These are phyloP conservation scores for Heterodera filipjevi DNA, from an alignment of 2,888 invertebrate genomes.

Conservation along the genomic window DNA sequence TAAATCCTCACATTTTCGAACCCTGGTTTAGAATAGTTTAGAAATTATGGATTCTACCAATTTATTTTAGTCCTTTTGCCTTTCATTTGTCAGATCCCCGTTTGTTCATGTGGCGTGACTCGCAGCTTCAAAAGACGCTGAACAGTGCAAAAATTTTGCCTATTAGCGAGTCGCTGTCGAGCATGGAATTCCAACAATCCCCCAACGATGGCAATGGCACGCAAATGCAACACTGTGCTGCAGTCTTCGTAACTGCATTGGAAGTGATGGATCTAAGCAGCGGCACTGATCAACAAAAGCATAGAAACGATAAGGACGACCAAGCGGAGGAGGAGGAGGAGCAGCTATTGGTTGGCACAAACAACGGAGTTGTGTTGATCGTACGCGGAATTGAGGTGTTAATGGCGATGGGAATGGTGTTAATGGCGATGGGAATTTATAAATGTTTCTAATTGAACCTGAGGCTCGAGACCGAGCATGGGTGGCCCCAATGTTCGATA, in stretches of 20 bases:
- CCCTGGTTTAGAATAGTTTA: no score
- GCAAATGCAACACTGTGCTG: background rate
- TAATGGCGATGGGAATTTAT: no score
- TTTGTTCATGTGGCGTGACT: slow-evolving; percentile 43
- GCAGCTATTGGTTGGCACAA: slow-evolving; percentile 31
- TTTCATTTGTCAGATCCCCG: slow-evolving; percentile 32
- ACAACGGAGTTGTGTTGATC: slow-evolving; percentile 20
- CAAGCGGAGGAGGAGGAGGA: background rate
- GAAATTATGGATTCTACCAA: no score
- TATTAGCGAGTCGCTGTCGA: slow-evolving; percentile 86
- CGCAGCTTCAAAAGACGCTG: slow-evolving; percentile 66
- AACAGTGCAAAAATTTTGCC: slow-evolving; percentile 90
- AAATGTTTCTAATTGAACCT: no score
- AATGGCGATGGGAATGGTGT: no score
- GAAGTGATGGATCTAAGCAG: slow-evolving; percentile 3
- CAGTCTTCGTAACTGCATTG: background rate
- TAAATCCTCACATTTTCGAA: no score
- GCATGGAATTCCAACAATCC: slow-evolving; percentile 73
- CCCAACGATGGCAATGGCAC: background rate
- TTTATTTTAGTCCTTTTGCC: no score
- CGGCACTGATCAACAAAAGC: background rate
- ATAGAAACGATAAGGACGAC: background rate
- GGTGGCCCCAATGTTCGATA: no score
- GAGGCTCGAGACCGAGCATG: no score
- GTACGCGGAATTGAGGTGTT: slow-evolving; percentile 25